Evolutionary conservation across 2,888 invertebrate species (phyloP), one percentile per base, ranked within the genome.

Genomic region (Leucophora obtusa): DNA sequence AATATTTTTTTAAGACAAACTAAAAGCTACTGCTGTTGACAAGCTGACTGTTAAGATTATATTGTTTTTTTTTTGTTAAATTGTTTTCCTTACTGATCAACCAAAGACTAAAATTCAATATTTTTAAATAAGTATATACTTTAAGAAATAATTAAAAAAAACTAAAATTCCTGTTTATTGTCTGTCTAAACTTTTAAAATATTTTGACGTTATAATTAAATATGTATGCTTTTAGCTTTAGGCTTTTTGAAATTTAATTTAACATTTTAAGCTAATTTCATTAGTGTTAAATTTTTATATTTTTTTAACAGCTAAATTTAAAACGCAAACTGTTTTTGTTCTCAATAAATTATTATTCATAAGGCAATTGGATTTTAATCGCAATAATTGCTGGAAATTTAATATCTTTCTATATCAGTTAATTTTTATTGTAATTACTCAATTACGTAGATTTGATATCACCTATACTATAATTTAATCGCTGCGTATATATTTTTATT

Each of bases 361-460:
- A 33, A 53, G 7, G 53, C 35, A 35, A 35, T 33, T 35, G n/a
- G 59, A 53, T 53, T 54, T 62, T 10, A 35, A 51, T 53, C 33
- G 51, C 51, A 28, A 53, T 58, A n/a, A 58, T 33, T 33, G 56
- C n/a, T 58, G 17, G 18, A 15, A 28, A 7, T 24, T 43, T 10
- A 54, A 38, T 56, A 43, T 53, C 38, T 56, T 51, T 43, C 38
- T 15, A 51, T 66, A 54, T 66, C 38, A 21, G 65, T 43, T 66
- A 38, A 56, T 66, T 66, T 53, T 54, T 51, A 66, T 43, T 35
- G 17, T 66, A 66, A 66, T 66, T 66, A 66, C 66, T 56, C 43
- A 66, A 66, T 66, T 66, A 66, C 66, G 66, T 38, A 9, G 38
- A 8, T 35, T 35, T 38, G 8, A 11, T 38, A 38, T 38, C 38